Base-by-base conservation (phyloP, 2,888 invertebrate species). In the Arrhopalites spinosus region DNA sequence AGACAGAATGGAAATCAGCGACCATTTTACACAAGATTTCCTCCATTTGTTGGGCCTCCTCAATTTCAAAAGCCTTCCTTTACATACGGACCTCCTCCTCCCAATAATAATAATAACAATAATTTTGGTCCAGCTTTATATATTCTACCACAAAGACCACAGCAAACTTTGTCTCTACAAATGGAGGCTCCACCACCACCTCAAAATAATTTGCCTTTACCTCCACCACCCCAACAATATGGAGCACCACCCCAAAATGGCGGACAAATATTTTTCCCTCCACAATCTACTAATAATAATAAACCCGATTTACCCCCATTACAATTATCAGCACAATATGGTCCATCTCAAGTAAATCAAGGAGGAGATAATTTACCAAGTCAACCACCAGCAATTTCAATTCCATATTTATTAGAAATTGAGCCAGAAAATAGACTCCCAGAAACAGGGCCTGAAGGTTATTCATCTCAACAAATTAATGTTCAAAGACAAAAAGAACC, bases 131-230 rank as follows among this genome's bases (percentile, higher is more conserved):
- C 43, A 25, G 20, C 45, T 13, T 29, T 72, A 36, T 63, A 25
- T n/a, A 61, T 72, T 15, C 1, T 47, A 8, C 61, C 61, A 1
- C 1, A 36, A 45, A 2, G 20, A 43, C 30, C 69, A 8, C 61
- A n/a, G 36, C 25, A 63, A 29, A 20, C 45, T 0, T 29, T 72
- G 15, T 63, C 72, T 15, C 29, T 72, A 7, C 47, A 72, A 45
- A 72, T 72, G 72, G 23, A 63, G 63, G 43, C 72, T n/a, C 72
- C 72, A 27, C 45, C 45, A 23, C 59, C 53, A 1, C 71, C 69
- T 15, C 43, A 36, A 61, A 27, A 27, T 27, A 27, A 50, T 45
- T 5, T n/a, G n/a, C n/a, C n/a, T n/a, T n/a, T n/a, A n/a, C n/a
- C 20, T 5, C 45, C 11, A 11, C 67, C 45, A 2, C 1, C 53